Percentiles rank a stretch among this genome's conserved stretches.
Conservation (phyloP, 2,113 vertebrate genomes). For the Rhinogobius similis region DNA sequence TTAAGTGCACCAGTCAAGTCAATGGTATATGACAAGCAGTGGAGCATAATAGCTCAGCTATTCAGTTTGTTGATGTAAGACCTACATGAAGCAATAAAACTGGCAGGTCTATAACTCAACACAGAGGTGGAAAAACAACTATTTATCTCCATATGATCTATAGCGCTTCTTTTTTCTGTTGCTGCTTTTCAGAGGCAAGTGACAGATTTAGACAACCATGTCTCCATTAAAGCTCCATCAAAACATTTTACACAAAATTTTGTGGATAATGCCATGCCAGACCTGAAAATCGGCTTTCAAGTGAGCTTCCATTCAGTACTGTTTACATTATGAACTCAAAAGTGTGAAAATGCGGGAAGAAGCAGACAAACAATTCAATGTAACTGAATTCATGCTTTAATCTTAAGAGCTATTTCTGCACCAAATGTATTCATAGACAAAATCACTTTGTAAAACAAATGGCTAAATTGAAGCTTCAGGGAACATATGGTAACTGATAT, state of each 20-base stretch:
- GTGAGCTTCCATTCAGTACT: not conserved
- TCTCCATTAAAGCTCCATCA: slow-evolving; percentile 20
- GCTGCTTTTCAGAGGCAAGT: slow-evolving; percentile 13
- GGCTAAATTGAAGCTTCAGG: too few relatives aligned
- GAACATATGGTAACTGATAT: too few relatives aligned
- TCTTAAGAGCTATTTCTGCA: too few relatives aligned
- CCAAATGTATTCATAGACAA: too few relatives aligned
- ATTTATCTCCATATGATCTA: slow-evolving; percentile 4
- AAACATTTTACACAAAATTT: not conserved
- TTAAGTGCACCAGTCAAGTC: not conserved
- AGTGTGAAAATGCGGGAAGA: not conserved
- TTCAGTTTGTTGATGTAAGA: not conserved
- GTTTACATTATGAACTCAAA: not conserved
- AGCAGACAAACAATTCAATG: too few relatives aligned
- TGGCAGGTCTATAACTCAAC: not conserved
- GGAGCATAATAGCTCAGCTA: not conserved
- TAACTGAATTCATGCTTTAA: too few relatives aligned
- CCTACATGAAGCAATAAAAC: not conserved
- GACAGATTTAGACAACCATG: slow-evolving; percentile 19
- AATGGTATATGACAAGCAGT: not conserved
- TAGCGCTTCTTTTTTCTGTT: slow-evolving; percentile 2
- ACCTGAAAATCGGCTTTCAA: not conserved
- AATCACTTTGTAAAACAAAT: too few relatives aligned
- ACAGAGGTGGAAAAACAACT: slow-evolving; percentile 7
- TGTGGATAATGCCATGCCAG: not conserved